A percentile compares a stretch with the other conserved stretches of the same genome.
Evolutionary conservation across 2,888 invertebrate genomes (phyloP).

Genomic region (Drosophila lutescens): DNA sequence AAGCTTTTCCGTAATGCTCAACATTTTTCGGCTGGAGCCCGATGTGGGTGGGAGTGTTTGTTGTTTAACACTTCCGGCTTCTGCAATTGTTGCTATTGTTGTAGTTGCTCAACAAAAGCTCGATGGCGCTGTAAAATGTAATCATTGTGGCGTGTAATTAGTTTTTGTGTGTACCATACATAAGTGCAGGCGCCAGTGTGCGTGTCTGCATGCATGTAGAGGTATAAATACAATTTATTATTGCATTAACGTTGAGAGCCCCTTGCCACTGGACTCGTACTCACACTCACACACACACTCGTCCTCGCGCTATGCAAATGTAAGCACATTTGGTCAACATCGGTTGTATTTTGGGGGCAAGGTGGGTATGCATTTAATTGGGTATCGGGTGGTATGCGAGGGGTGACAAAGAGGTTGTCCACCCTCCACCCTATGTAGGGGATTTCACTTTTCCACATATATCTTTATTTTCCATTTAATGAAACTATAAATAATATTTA

Average conservation of each 20-base stretch:
- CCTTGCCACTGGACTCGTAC: neutral
- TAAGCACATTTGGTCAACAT: constrained; percentile 12
- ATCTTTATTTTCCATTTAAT: too few species aligned
- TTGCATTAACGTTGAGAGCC: constrained; percentile 44
- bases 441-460: neutral
- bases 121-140: constrained; percentile 71
- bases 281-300: constrained; percentile 12
- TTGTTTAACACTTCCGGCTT: constrained; percentile 40
- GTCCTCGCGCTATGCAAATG: neutral
- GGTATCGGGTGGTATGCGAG: constrained; percentile 22
- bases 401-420: neutral
- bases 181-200: constrained; percentile 25
- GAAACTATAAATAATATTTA: too few species aligned
- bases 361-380: constrained; percentile 28
- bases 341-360: neutral
- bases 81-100: constrained; percentile 6
- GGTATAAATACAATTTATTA: constrained; percentile 61
- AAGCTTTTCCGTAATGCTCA: constrained; percentile 21
- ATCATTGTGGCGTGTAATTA: constrained; percentile 80
- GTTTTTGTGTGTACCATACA: constrained; percentile 62
- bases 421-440: neutral
- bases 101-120: constrained; percentile 40
- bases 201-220: constrained; percentile 25
- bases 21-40: constrained; percentile 15
- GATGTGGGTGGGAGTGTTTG: neutral